Evolutionary conservation across 2,113 vertebrate species (phyloP).

Genomic region (Pogona vitticeps): DNA sequence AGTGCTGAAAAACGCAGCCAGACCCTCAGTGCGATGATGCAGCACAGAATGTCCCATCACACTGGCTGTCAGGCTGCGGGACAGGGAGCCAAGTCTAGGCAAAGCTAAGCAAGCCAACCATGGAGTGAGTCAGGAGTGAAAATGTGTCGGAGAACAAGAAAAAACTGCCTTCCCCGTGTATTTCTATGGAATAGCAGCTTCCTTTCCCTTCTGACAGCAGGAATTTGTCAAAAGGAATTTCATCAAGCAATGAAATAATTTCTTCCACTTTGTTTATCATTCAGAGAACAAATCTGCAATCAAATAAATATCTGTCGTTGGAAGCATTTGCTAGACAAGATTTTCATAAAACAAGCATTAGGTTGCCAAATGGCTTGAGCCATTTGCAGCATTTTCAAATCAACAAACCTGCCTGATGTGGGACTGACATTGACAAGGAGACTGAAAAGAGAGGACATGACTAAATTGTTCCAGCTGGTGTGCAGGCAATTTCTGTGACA

Average conservation of each 20-base stretch:
- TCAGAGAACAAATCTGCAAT: not conserved
- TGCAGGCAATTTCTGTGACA: not conserved
- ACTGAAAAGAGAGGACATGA: not conserved
- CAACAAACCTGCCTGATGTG: not conserved
- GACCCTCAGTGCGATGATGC: not conserved
- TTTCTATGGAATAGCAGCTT: constrained; percentile 28
- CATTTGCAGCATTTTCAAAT: not conserved
- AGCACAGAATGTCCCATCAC: constrained; percentile 52
- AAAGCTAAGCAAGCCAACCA: constrained; percentile 32
- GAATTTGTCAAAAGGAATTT: constrained; percentile 42
- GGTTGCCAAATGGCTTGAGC: not conserved
- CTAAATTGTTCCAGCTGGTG: not conserved
- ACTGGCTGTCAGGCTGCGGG: constrained; percentile 51
- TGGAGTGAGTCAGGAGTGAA: constrained; percentile 48
- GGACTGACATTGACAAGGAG: constrained; percentile 1
- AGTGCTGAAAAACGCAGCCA: not conserved
- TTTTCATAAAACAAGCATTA: not conserved
- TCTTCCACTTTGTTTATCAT: not conserved
- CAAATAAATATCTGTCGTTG: not conserved
- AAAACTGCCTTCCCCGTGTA: constrained; percentile 32
- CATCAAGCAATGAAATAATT: constrained; percentile 14
- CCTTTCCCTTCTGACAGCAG: constrained; percentile 35
- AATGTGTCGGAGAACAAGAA: constrained; percentile 4
- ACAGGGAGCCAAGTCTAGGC: constrained; percentile 48
- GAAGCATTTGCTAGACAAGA: not conserved